These are phyloP conservation scores for Cantharis lateralis DNA, from an alignment of 2,888 invertebrate genomes.

Conservation along the genomic window DNA sequence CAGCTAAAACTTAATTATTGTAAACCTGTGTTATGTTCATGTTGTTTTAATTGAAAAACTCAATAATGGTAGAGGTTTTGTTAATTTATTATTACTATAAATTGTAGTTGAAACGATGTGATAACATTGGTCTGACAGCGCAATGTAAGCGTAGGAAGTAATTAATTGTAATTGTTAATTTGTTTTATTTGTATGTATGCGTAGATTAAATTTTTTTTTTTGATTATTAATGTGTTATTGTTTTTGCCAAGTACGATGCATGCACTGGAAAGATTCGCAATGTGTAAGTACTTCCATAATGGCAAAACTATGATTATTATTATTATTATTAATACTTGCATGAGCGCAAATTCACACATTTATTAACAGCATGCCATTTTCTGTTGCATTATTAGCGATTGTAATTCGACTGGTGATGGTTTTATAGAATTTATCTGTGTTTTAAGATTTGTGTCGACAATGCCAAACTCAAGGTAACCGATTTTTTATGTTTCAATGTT, in stretches of 20 bases:
- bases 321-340: conserved; percentile 1
- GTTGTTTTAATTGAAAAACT: background rate
- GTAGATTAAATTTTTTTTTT: background rate
- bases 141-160: background rate
- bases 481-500: background rate
- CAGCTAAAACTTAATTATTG: background rate
- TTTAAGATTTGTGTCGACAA: background rate
- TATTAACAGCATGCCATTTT: conserved; percentile 8
- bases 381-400: background rate
- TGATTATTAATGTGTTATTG: conserved; percentile 50
- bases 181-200: background rate
- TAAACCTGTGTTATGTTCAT: background rate
- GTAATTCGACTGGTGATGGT: background rate
- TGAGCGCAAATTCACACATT: conserved; percentile 6
- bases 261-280: conserved; percentile 86
- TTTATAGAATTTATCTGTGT: background rate
- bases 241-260: conserved; percentile 75
- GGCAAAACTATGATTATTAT: conserved; percentile 5
- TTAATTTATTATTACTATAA: background rate
- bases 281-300: conserved; percentile 75
- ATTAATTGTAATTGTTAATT: background rate
- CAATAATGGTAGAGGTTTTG: background rate
- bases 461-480: background rate
- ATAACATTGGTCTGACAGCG: background rate
- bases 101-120: background rate